Base-by-base conservation (phyloP, 2,113 vertebrate genomes). In the Phalacrocorax carbo region DNA sequence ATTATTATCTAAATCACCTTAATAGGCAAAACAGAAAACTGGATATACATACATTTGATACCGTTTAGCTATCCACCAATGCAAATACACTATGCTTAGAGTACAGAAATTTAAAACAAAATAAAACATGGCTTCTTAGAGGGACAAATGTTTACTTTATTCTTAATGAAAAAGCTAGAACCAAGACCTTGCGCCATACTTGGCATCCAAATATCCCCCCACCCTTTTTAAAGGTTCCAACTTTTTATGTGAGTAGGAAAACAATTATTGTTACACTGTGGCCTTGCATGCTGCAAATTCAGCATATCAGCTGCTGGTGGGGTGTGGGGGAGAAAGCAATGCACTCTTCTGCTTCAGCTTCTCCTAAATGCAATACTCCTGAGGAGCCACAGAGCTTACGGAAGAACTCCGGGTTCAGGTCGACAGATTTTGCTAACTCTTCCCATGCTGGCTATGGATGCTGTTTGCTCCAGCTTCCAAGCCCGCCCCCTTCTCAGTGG, bases 241-340 rank as follows among this genome's bases (percentile, higher is more conserved):
- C 36, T 64, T 72, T 72, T 46, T 27, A 29, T 8, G 29, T 2
- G 12, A 80, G 29, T 15, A 81, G 13, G 9, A 84, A 61, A 76
- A 34, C 26, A 51, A 22, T 52, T 65, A 27, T 6, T 69, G 7
- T 27, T 86, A 30, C 34, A 27, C 46, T 44, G 14, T 36, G 22
- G 46, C 55, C 80, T 88, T 27, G 17, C 15, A 44, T 3, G 15
- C 22, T 52, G 68, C 18, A 77, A 77, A 52, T 70, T 72, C 58
- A 81, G 34, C 23, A 12, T 27, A 51, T 22, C 17, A 49, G 34
- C 11, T 57, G 52, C 14, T 55, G 44, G 34, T 40, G 18, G 22
- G 10, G 2, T 29, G 21, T 4, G 3, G 4, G 11, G 15, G 14
- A 13, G 1, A 58, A 78, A 60, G 44, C 11, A 82, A 62, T 0